Percentiles rank a stretch among this genome's conserved stretches.
These are phyloP conservation scores for Bembecia ichneumoniformis DNA, from an alignment of 2,888 invertebrate species.

Conservation along the genomic window DNA sequence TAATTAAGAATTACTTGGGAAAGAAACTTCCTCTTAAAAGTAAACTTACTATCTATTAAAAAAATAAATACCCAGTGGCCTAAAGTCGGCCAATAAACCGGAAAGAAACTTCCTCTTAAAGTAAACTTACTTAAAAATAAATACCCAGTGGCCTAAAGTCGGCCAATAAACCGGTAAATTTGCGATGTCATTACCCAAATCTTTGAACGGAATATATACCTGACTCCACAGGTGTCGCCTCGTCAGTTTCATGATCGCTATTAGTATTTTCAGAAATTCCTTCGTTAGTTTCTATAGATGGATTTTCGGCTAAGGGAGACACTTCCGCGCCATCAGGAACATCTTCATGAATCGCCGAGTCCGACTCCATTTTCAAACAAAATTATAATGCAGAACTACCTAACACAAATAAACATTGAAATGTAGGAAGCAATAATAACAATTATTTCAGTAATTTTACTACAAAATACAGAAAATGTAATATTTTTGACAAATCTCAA, in stretches of 20 bases:
- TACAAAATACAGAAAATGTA: conserved; percentile 20
- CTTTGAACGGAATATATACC: conserved; percentile 20
- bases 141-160: too few relatives aligned
- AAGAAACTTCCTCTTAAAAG: too few relatives aligned
- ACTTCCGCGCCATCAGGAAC: conserved; percentile 66
- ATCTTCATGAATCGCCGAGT: conserved; percentile 49
- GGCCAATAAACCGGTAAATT: too few relatives aligned
- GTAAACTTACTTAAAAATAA: too few relatives aligned
- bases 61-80: too few relatives aligned
- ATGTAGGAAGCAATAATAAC: conserved; percentile 19
- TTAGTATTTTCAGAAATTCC: conserved; percentile 50
- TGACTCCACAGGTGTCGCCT: conserved; percentile 36
- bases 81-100: too few relatives aligned
- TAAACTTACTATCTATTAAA: too few relatives aligned
- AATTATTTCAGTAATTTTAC: conserved; percentile 30
- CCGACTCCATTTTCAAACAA: conserved; percentile 48
- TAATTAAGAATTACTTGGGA: too few relatives aligned
- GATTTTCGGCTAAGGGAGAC: conserved; percentile 51
- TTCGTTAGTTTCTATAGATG: conserved; percentile 38
- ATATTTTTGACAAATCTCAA: conserved; percentile 34
- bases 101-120: too few relatives aligned
- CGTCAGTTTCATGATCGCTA: conserved; percentile 42
- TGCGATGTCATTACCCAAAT: neutral
- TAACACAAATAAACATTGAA: conserved; percentile 39
- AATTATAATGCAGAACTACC: conserved; percentile 15